These are phyloP conservation scores for Aptenodytes patagonicus DNA, from an alignment of 2,113 vertebrate species.

Conservation along the genomic window DNA sequence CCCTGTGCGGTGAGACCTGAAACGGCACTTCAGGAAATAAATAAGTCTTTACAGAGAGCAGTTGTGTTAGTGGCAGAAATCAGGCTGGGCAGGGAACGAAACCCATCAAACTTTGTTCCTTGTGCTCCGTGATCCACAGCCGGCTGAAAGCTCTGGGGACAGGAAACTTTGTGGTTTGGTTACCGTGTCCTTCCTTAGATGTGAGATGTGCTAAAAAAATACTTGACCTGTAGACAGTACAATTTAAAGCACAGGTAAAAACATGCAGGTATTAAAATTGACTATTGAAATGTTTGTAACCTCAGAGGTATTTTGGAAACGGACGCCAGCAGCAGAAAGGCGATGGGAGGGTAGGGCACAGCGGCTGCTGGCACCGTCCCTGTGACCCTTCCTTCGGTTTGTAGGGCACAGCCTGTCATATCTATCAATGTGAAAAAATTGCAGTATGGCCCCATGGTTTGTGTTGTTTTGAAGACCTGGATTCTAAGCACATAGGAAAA, in stretches of 20 bases:
- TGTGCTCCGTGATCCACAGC: background rate
- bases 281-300: background rate
- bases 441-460: background rate
- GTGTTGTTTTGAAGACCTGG: background rate
- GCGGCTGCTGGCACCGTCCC: background rate
- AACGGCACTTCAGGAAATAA: rapidly evolving
- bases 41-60: background rate
- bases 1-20: rapidly evolving
- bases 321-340: background rate
- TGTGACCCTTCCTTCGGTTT: background rate
- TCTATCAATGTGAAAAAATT: background rate
- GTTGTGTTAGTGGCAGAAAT: background rate
- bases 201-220: background rate
- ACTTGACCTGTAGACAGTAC: background rate
- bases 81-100: background rate
- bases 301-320: background rate
- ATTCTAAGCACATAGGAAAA: background rate
- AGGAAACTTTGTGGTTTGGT: background rate
- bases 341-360: background rate
- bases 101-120: background rate
- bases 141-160: background rate
- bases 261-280: background rate
- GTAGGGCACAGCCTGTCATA: background rate
- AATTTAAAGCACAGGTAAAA: background rate
- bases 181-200: background rate